A percentile compares a stretch with the other conserved stretches of the same genome.
These are phyloP conservation scores for Orthonevra nobilis DNA, from an alignment of 2,888 invertebrate species.

Conservation along the genomic window DNA sequence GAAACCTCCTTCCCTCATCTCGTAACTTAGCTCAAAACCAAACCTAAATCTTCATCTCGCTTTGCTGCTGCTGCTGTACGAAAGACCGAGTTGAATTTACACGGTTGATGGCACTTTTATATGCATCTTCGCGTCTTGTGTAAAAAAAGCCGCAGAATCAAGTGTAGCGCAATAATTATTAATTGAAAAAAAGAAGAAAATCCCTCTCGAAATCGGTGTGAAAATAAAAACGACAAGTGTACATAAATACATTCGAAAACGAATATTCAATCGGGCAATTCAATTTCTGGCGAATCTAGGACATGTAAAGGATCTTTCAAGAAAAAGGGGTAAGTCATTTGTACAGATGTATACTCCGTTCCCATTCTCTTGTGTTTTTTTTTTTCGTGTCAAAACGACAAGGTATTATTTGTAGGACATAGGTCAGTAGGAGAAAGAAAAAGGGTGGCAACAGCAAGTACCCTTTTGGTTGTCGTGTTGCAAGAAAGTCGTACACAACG, in stretches of 20 bases:
- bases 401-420: conserved; percentile 35
- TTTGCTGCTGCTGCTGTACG: not conserved
- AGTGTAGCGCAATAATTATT: not conserved
- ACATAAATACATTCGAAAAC: conserved; percentile 59
- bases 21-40: no score
- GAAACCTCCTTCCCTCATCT: not conserved
- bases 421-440: conserved; percentile 29
- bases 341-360: conserved; percentile 4
- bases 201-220: conserved; percentile 1
- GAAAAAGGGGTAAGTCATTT: conserved; percentile 65
- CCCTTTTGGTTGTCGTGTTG: conserved; percentile 20
- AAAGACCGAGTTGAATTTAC: conserved; percentile 7
- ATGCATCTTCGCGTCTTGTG: conserved; percentile 35
- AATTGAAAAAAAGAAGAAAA: not conserved
- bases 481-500: no score
- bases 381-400: no score
- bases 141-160: conserved; percentile 12
- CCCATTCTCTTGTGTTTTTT: conserved; percentile 8
- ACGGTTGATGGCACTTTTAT: conserved; percentile 39
- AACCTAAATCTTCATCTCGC: no score
- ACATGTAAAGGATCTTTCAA: conserved; percentile 70
- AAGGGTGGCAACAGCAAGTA: not conserved
- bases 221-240: conserved; percentile 15
- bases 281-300: conserved; percentile 63
- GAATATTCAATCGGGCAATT: conserved; percentile 59